Percentiles rank a stretch among this genome's conserved stretches.
phyloP scores from a whole-genome alignment of 2,888 invertebrate species.

The Plebejus melissa region DNA sequence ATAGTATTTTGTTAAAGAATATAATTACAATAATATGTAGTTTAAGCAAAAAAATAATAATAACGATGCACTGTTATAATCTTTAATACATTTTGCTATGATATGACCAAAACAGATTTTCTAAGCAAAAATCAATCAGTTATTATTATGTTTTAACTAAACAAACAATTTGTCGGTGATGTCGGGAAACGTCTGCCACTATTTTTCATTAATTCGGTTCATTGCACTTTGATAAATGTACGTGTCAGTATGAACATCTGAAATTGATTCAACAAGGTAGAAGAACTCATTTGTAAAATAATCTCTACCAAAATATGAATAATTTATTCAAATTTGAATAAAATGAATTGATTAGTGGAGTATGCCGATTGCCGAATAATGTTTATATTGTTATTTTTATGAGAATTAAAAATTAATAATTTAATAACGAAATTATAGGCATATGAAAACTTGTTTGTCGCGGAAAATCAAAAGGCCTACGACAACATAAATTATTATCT shows the following conservation, averaged over 20 bases:
- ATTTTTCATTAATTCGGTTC: slow-evolving; percentile 44
- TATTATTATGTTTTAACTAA: not conserved
- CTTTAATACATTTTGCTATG: not conserved
- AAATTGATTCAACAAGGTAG: not conserved
- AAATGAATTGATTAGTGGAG: not conserved
- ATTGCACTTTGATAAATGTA: slow-evolving; percentile 58
- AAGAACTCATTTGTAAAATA: not conserved
- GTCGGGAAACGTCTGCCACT: not conserved
- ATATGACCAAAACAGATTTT: not conserved
- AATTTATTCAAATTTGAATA: not conserved
- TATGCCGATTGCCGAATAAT: not conserved
- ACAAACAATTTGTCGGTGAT: slow-evolving; percentile 3
- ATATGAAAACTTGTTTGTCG: no score
- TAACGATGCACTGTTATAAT: no score
- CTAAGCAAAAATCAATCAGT: not conserved
- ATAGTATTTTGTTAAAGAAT: no score
- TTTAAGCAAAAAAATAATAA: no score
- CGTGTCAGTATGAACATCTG: slow-evolving; percentile 29
- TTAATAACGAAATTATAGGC: no score
- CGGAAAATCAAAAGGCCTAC: no score
- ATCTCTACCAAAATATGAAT: not conserved
- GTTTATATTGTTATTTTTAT: no score
- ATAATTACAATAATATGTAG: no score
- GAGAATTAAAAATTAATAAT: no score
- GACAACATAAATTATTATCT: no score